phyloP scores from a whole-genome alignment of 2,113 vertebrate species.

The Catagonus wagneri region DNA sequence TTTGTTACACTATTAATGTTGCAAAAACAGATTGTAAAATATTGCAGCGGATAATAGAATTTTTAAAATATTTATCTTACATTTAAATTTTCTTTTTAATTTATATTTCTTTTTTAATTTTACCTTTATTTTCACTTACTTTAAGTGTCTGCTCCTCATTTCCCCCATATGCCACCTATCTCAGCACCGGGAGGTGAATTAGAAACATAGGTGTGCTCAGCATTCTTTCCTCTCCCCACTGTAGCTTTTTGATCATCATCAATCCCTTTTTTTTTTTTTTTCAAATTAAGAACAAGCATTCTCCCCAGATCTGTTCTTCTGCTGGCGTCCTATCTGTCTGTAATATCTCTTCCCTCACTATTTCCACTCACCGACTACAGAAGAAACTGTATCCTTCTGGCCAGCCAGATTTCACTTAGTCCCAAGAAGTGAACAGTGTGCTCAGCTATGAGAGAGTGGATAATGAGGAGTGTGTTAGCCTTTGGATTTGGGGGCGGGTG shows the following conservation, averaged over 20 bases:
- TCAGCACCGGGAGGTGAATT: not conserved
- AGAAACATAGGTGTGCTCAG: not conserved
- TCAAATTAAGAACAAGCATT: not conserved
- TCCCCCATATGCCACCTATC: not conserved
- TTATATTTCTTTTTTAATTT: not conserved
- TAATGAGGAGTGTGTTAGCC: too few relatives aligned
- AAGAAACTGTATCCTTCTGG: fast-evolving
- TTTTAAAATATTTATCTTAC: not conserved
- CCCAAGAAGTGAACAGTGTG: not conserved
- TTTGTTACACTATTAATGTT: not conserved
- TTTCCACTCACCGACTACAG: not conserved
- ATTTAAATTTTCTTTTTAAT: not conserved
- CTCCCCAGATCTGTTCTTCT: not conserved
- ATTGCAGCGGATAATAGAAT: too few relatives aligned
- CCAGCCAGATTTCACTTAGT: not conserved
- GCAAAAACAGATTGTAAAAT: not conserved
- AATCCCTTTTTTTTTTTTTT: not conserved
- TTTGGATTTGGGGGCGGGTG: not conserved
- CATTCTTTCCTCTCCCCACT: not conserved
- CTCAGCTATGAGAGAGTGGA: not conserved
- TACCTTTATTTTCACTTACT: not conserved
- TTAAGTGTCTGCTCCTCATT: not conserved
- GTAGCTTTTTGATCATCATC: not conserved
- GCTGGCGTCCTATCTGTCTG: not conserved
- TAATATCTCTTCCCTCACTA: not conserved